Base-by-base conservation (phyloP, 1,140 invertebrate species). In the Cheumatopsyche charites region DNA sequence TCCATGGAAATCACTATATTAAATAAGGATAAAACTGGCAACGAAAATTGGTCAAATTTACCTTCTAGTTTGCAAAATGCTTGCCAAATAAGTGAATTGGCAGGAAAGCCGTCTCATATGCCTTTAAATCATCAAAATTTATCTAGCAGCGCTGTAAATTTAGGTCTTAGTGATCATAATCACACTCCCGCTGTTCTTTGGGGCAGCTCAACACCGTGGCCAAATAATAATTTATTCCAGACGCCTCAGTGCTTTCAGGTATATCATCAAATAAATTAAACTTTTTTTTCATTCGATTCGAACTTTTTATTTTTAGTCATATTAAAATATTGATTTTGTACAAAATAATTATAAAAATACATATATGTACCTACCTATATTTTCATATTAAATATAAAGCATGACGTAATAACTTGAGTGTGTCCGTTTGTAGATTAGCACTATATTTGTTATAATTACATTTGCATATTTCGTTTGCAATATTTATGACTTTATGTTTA, bases 71-170 rank as follows among this genome's bases (percentile, higher is more conserved):
- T 89, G 79, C 87, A 88, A 73, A 84, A 77, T 70, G 84, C 86
- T 61, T 89, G 88, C 77, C 87, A 88, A 77, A 88, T 89, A 68
- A 86, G 83, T 6, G 87, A 89, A 69, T 63, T 82, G 71, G 77
- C 78, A 41, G 78, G 79, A 15, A 82, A 81, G 75, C 80, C 77
- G 25, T 80, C 78, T 52, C 77, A 73, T 62, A 69, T 76, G 15
- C 78, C 77, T 19, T 55, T 47, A 13, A 29, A 47, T 45, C 71
- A 75, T 65, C 74, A 66, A 15, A 76, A 77, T 9, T 78, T 79
- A 13, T 74, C 77, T 6, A 77, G 78, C 45, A 67, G 61, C 6
- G 76, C 76, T 19, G 45, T 71, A 26, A 70, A 68, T 52, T 75
- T 72, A 21, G 52, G 65, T 9, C 62, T 72, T 12, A 67, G 58